Evolutionary conservation across 2,113 vertebrate genomes (phyloP).

Genomic region (Apus apus): DNA sequence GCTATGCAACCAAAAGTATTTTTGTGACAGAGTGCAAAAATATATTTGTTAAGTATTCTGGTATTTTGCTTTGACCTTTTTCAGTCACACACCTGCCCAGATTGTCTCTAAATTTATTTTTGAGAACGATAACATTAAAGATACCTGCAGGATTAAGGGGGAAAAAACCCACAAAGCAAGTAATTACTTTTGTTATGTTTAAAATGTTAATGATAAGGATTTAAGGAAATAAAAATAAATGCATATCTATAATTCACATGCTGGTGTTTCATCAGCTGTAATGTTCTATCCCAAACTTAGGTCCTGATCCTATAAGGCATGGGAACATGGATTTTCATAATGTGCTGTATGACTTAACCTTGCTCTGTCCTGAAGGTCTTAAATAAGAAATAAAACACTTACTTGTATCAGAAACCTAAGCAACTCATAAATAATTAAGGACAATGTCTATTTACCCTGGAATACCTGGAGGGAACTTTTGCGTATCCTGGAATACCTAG

Average conservation of each 20-base stretch:
- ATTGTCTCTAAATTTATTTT: slow-evolving; percentile 50
- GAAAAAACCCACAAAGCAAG: neutral
- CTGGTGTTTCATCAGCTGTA: neutral
- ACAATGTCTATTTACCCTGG: neutral
- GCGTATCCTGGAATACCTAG: neutral
- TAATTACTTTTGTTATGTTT: slow-evolving; percentile 51
- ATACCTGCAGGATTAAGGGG: neutral
- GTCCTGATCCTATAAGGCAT: neutral
- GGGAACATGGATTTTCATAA: neutral
- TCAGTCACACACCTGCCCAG: slow-evolving; percentile 60
- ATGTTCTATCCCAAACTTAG: neutral
- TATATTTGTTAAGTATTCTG: slow-evolving; percentile 68
- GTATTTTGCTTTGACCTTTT: slow-evolving; percentile 77
- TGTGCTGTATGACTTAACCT: neutral
- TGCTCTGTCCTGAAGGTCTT: neutral
- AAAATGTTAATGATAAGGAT: slow-evolving; percentile 46
- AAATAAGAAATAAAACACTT: neutral
- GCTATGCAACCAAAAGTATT: slow-evolving; percentile 66
- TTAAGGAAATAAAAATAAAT: slow-evolving; percentile 27
- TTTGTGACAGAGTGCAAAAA: slow-evolving; percentile 52
- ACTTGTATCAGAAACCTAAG: neutral
- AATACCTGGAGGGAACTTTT: neutral
- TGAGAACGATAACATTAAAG: slow-evolving; percentile 39
- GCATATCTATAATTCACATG: neutral
- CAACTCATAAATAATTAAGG: neutral